Base-by-base conservation (phyloP, 2,888 invertebrate genomes). In the Ormyrus rosae region DNA sequence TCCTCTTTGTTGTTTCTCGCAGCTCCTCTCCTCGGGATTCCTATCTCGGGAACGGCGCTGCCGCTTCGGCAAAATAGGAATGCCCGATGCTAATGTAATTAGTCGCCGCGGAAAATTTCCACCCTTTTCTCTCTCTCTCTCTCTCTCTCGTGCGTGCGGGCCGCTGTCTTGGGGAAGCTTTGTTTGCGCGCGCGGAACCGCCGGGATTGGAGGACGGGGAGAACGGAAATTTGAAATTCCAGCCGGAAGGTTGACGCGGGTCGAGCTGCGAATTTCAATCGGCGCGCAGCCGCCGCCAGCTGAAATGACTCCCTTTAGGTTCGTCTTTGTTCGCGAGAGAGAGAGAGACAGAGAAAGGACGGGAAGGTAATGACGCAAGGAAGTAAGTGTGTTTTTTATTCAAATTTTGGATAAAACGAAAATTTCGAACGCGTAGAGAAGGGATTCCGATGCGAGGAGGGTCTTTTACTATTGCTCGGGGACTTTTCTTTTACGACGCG, bases 31-130 rank as follows among this genome's bases (percentile, higher is more conserved):
- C 65, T 65, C 65, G 19, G 19, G 19, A 19, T 64, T 48, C 13
- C 13, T 48, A 9, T 50, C 13, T 48, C 64, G 19, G 6, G 3
- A 46, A 58, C 56, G 48, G 48, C 19, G 53, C 48, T 13, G 3
- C 48, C 50, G 51, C 61, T 45, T 6, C 11, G 6, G 53, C 11
- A 48, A 72, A 72, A 72, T 63, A 72, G 72, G 63, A 13, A 73
- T 60, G 13, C 45, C 46, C 70, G 53, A 78, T 78, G 77, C 71
- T 71, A 78, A 78, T 78, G 77, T 34, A 78, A 78, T 78, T 71
- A 78, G 76, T 50, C 53, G 74, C 46, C 10, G 51, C 75, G 51
- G 51, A 72, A 60, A 51, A 72, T 13, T 19, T 48, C 51, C 45
- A 8, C 46, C 46, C 46, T 11, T 5, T 10, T 46, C 56, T 34